These are phyloP conservation scores for Leptopterna dolabrata DNA, from an alignment of 2,888 invertebrate species.

Conservation along the genomic window DNA sequence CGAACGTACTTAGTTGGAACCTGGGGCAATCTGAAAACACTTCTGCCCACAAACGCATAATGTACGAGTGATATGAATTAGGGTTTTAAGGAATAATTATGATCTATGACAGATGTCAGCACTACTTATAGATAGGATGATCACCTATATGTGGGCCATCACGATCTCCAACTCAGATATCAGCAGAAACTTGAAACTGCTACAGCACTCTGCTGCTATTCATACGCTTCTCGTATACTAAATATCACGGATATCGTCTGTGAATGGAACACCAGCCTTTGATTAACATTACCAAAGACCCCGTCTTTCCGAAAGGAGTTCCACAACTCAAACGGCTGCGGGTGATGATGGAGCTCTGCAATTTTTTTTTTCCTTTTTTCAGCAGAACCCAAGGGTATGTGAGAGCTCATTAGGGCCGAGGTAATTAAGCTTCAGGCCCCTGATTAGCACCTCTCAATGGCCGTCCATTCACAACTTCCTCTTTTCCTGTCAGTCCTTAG, in stretches of 20 bases:
- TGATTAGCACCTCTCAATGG: slow-evolving; percentile 39
- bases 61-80: no score
- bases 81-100: no score
- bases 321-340: not conserved
- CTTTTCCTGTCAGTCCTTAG: slow-evolving; percentile 4
- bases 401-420: slow-evolving; percentile 27
- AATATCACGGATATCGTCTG: not conserved
- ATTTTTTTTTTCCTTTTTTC: not conserved
- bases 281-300: not conserved
- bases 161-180: no score
- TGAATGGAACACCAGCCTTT: not conserved
- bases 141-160: no score
- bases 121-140: no score
- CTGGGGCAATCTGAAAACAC: no score
- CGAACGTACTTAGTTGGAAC: no score
- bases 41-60: no score
- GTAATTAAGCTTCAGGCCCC: slow-evolving; percentile 27
- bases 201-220: no score
- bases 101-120: no score
- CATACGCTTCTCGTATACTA: no score
- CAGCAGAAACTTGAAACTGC: no score
- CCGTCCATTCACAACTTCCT: slow-evolving; percentile 16
- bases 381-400: slow-evolving; percentile 6
- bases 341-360: not conserved
- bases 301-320: not conserved